A percentile compares a stretch with the other conserved stretches of the same genome.
Evolutionary conservation across 2,797 vertebrate species (phyloP).

Genomic region (Phaenicophaeus curvirostris): DNA sequence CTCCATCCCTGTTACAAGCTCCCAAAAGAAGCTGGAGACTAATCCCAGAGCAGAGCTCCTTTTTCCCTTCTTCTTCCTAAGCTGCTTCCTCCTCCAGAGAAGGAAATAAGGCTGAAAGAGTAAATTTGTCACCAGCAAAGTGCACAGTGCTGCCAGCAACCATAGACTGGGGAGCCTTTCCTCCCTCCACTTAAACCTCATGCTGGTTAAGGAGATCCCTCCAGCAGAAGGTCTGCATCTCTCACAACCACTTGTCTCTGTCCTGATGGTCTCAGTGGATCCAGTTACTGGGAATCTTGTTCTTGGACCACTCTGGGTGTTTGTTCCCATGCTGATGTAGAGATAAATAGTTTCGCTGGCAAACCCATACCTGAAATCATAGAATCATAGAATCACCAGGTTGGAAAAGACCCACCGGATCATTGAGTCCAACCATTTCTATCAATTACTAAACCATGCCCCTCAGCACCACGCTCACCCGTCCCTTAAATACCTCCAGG

Average conservation of each 20-base stretch:
- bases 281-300: rapidly evolving
- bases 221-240: rapidly evolving
- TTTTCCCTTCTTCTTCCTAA: not conserved
- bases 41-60: not conserved
- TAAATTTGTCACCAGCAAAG: not conserved
- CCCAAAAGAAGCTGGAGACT: not conserved
- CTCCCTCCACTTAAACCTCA: not conserved
- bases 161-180: not conserved
- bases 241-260: not conserved
- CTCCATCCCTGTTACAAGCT: not conserved
- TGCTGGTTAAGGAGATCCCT: not conserved
- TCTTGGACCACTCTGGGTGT: not conserved
- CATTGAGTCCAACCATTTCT: no score
- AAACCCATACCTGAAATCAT: constrained; percentile 78
- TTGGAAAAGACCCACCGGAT: no score
- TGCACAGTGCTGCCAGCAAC: rapidly evolving
- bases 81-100: not conserved
- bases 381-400: no score
- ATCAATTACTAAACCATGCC: no score
- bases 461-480: no score
- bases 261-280: not conserved
- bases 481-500: no score
- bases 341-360: not conserved
- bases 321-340: not conserved
- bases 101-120: not conserved